Base-by-base conservation (phyloP, 1,140 invertebrate species). In the Plutomurus gul region DNA sequence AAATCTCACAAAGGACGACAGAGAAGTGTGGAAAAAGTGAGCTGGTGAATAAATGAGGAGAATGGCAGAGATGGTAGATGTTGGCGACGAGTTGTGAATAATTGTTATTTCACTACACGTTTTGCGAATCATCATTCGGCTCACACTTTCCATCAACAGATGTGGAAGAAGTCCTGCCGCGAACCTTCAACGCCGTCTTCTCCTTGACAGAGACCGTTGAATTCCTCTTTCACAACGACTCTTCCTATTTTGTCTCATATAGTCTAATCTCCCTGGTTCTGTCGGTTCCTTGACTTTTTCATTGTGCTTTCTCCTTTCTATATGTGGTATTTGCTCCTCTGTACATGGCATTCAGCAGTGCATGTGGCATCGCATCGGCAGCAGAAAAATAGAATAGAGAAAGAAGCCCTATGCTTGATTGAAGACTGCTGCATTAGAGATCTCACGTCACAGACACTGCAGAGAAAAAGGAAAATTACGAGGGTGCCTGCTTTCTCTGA, bases 71-170 rank as follows among this genome's bases (percentile, higher is more conserved):
- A 51, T 51, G 47, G 20, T 18, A 51, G 25, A 49, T 22, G 47
- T 8, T 22, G 47, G 56, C 30, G 30, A 36, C 56, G 56, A 33
- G 25, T 65, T 13, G 56, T 65, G 56, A 65, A 65, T 65, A 65
- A 65, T 65, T 65, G 56, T 65, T 65, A 65, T 65, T 65, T 65
- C 56, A 65, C 56, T 65, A 65, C 56, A 65, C 56, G 56, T 65
- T 65, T 65, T 33, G 27, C 25, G 25, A 65, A 30, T 65, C 56
- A 65, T 30, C 56, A 72, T 72, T 72, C 70, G 39, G 36, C 70
- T 72, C 70, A 72, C 70, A 72, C 70, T 40, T 72, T 72, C 39
- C 70, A 72, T 72, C 70, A 72, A 72, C 70, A 72, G 70, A 72
- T 72, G 70, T 43, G 70, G 39, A 65, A 33, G 56, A 65, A 65